These are phyloP conservation scores for Lasioglossum baleicum DNA, from an alignment of 1,140 invertebrate species.

Conservation along the genomic window DNA sequence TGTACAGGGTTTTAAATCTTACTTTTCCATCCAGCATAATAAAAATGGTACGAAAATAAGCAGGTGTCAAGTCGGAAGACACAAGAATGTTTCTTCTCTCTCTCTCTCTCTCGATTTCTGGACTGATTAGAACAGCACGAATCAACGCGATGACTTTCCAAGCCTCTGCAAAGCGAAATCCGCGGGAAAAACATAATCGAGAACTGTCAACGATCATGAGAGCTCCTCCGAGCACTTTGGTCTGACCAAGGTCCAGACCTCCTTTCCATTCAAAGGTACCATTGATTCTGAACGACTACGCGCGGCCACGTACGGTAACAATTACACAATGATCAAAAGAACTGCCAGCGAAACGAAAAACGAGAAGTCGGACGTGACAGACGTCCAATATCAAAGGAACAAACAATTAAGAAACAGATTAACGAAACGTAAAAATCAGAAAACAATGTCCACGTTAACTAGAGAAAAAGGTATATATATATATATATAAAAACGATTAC, in stretches of 20 bases:
- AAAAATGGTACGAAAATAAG: too few relatives aligned
- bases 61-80: too few relatives aligned
- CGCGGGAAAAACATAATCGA: background rate
- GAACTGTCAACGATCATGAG: background rate
- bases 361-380: too few relatives aligned
- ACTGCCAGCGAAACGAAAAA: too few relatives aligned
- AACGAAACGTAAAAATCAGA: conserved; percentile 29
- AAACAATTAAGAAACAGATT: conserved; percentile 37
- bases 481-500: conserved; percentile 33
- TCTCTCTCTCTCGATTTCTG: background rate
- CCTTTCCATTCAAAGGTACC: too few relatives aligned
- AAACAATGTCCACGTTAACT: conserved; percentile 43
- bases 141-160: conserved; percentile 5
- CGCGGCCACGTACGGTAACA: conserved; percentile 30
- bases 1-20: too few relatives aligned
- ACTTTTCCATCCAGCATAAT: too few relatives aligned
- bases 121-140: background rate
- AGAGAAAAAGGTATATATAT: conserved; percentile 45
- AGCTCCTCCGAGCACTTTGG: conserved; percentile 3
- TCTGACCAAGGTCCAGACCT: background rate
- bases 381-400: background rate
- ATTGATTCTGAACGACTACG: background rate
- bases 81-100: too few relatives aligned
- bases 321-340: conserved; percentile 21
- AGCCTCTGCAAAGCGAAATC: conserved; percentile 17